Percentiles rank a stretch among this genome's conserved stretches.
These are phyloP conservation scores for Ryuthela nishihirai DNA, from an alignment of 2,888 invertebrate species.

Conservation along the genomic window DNA sequence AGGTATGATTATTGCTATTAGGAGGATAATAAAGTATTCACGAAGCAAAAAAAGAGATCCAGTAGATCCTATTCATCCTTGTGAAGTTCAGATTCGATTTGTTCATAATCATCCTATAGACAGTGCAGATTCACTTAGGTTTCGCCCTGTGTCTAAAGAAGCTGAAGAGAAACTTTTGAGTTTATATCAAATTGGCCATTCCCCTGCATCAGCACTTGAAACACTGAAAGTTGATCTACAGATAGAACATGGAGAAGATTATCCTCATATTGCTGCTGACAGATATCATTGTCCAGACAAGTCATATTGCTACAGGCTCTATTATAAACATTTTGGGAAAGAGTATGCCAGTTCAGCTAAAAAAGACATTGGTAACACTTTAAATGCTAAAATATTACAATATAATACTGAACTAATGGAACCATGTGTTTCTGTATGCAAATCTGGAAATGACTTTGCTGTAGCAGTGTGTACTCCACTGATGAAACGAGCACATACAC, in stretches of 20 bases:
- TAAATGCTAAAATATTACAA: slow-evolving; percentile 3
- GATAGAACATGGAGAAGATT: slow-evolving; percentile 7
- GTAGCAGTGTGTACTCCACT: slow-evolving; percentile 17
- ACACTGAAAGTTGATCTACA: slow-evolving; percentile 19
- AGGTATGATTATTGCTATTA: slow-evolving; percentile 23
- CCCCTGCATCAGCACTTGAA: slow-evolving; percentile 21
- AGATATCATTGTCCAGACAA: slow-evolving; percentile 24
- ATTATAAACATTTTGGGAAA: slow-evolving; percentile 26
- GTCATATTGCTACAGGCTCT: slow-evolving; percentile 21
- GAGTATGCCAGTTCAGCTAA: slow-evolving; percentile 7
- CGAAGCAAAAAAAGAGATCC: slow-evolving; percentile 22
- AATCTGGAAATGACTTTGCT: slow-evolving; percentile 6
- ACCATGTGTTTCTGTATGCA: not conserved
- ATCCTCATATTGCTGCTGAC: slow-evolving; percentile 9
- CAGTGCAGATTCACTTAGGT: slow-evolving; percentile 12
- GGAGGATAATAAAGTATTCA: slow-evolving; percentile 22
- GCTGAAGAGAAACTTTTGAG: slow-evolving; percentile 14
- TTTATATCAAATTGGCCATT: slow-evolving; percentile 15
- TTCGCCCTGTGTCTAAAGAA: slow-evolving; percentile 28
- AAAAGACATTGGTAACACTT: slow-evolving; percentile 1
- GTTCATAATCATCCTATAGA: slow-evolving; percentile 22
- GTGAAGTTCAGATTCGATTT: slow-evolving; percentile 21
- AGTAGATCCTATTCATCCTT: slow-evolving; percentile 25
- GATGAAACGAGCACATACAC: slow-evolving; percentile 17
- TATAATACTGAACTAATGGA: slow-evolving; percentile 14